Evolutionary conservation across 1,140 invertebrate species (phyloP), one percentile per base, ranked within the genome.

Genomic region (Drosophila bipectinata): DNA sequence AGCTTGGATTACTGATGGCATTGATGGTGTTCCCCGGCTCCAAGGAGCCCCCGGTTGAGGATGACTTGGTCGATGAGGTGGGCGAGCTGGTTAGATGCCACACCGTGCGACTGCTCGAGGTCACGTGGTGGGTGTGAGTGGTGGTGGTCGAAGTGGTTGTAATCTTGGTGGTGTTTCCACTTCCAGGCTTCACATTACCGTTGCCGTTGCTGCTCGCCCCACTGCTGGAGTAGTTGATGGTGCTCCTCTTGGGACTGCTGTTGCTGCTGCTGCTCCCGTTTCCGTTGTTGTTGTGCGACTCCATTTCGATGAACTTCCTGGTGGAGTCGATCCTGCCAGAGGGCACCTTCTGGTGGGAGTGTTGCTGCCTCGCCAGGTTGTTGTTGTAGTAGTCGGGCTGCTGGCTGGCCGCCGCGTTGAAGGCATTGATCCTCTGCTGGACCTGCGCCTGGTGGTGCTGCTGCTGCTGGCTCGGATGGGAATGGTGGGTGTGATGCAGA

Each of bases 1-100:
- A 91, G 84, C 87, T 91, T 90, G 90, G 90, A 85, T 91, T 91
- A 90, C 88, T 91, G 76, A 91, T 90, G 87, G 90, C 88, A 67
- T 91, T 91, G 72, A 81, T 90, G 73, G 18, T 18, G 10, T 34
- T 52, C 10, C 18, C 53, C 4, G 87, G 77, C 55, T 88, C 79
- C 28, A 41, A 73, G 28, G 76, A 88, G 75, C 78, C 75, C 12
- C 63, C 52, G 44, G 82, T 44, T 44, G 41, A 63, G 77, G 75
- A 87, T 87, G 82, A 82, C 66, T 83, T 88, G 48, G 78, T 88
- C 51, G 82, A 88, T 84, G 81, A 80, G 57, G 81, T 84, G 68
- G 82, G 77, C 80, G 82, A 79, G 62, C 77, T 79, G 45, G 90
- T 82, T 77, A 91, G 64, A 77, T 91, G 90, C 90, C 90, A 91